These are phyloP conservation scores for Larimichthys polyactis DNA, from an alignment of 2,113 vertebrate species.

Conservation along the genomic window DNA sequence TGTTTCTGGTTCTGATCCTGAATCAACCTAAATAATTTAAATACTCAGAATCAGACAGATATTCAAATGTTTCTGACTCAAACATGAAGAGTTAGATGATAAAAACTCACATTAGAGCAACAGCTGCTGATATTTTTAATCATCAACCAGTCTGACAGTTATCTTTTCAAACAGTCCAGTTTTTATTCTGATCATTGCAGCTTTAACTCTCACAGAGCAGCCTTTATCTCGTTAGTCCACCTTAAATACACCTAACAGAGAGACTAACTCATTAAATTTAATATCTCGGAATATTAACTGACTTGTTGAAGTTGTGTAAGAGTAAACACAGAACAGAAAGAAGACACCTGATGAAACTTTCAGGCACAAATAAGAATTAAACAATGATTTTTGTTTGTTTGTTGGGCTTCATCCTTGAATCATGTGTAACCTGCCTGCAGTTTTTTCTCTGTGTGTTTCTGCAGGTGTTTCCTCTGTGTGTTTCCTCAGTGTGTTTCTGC, in stretches of 20 bases:
- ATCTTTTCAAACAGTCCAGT: too few relatives aligned
- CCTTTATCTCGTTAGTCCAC: slow-evolving; percentile 10
- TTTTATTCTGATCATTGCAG: too few relatives aligned
- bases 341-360: background rate
- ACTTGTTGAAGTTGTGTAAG: background rate
- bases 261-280: background rate
- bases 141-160: too few relatives aligned
- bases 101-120: too few relatives aligned
- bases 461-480: too few relatives aligned
- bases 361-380: background rate
- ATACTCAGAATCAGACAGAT: too few relatives aligned
- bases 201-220: background rate
- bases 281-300: background rate
- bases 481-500: too few relatives aligned
- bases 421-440: fast-evolving
- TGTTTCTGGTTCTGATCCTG: too few relatives aligned
- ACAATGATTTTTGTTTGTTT: background rate
- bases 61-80: too few relatives aligned
- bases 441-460: background rate
- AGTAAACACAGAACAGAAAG: background rate
- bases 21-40: too few relatives aligned
- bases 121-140: background rate
- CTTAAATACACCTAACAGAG: slow-evolving; percentile 35
- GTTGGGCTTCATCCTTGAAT: too few relatives aligned
- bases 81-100: too few relatives aligned